These are phyloP conservation scores for Corythornis madagascariensis DNA, from an alignment of 2,113 vertebrate genomes.

Conservation along the genomic window DNA sequence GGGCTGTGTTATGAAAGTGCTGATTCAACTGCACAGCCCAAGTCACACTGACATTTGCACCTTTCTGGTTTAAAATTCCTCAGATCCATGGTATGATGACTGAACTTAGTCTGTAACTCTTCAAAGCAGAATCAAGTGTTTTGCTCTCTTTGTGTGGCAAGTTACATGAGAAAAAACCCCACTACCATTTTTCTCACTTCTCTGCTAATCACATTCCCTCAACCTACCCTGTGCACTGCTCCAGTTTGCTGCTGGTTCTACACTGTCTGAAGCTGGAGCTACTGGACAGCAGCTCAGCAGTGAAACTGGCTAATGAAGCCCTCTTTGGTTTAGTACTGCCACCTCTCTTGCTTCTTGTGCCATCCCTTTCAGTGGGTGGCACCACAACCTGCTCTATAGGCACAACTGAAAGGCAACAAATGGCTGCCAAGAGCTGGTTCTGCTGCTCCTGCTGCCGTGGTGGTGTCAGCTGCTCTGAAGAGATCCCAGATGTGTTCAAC, in stretches of 20 bases:
- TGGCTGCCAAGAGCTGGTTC: neutral
- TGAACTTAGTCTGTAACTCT: neutral
- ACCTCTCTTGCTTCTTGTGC: neutral
- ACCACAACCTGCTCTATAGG: neutral
- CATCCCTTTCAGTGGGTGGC: neutral
- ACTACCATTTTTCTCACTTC: neutral
- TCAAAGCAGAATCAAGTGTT: neutral
- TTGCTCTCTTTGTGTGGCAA: neutral
- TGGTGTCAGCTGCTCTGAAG: neutral
- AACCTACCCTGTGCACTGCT: neutral
- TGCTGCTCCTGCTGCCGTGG: neutral
- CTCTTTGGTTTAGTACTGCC: neutral
- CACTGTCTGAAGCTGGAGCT: neutral
- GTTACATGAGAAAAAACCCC: neutral
- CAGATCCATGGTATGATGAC: neutral
- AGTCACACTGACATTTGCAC: neutral
- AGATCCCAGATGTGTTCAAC: neutral
- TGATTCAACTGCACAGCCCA: neutral
- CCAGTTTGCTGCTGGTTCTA: neutral
- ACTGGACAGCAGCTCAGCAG: neutral
- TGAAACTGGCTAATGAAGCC: neutral
- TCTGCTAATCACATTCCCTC: neutral
- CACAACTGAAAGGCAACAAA: neutral
- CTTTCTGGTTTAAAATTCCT: neutral
- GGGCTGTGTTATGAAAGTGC: neutral